Evolutionary conservation across 2,797 vertebrate species (phyloP).

Genomic region (Amblyopsis hoosieri): DNA sequence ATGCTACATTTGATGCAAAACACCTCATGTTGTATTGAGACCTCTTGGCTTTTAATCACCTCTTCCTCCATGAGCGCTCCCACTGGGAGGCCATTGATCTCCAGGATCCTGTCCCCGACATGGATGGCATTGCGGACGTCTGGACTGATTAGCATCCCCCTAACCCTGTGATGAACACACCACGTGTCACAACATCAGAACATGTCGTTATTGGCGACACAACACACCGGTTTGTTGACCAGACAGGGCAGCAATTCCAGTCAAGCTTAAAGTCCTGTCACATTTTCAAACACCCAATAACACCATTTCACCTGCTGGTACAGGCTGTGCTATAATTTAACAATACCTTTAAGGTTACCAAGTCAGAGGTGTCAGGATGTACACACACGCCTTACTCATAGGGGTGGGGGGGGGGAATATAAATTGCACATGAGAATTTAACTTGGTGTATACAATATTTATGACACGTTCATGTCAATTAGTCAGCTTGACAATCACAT

Average conservation of each 20-base stretch:
- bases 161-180: conserved; percentile 78
- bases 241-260: background rate
- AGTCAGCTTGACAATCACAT: too few relatives aligned
- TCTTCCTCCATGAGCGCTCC: conserved; percentile 86
- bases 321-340: background rate
- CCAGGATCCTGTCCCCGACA: conserved; percentile 93
- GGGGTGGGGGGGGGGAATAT: too few relatives aligned
- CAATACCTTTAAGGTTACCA: background rate
- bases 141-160: conserved; percentile 91
- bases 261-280: background rate
- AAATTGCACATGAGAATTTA: too few relatives aligned
- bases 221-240: background rate
- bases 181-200: conserved; percentile 3
- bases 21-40: background rate
- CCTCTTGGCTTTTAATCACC: conserved; percentile 63
- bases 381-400: background rate
- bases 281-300: too few relatives aligned
- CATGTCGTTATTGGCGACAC: conserved; percentile 4
- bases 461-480: too few relatives aligned
- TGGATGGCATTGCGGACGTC: conserved; percentile 93
- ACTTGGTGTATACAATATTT: too few relatives aligned
- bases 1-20: conserved; percentile 21
- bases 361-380: conserved; percentile 5
- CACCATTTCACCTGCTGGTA: too few relatives aligned
- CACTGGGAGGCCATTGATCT: conserved; percentile 93